Evolutionary conservation across 2,113 vertebrate genomes (phyloP).

Genomic region (Sphyrna mokarran): DNA sequence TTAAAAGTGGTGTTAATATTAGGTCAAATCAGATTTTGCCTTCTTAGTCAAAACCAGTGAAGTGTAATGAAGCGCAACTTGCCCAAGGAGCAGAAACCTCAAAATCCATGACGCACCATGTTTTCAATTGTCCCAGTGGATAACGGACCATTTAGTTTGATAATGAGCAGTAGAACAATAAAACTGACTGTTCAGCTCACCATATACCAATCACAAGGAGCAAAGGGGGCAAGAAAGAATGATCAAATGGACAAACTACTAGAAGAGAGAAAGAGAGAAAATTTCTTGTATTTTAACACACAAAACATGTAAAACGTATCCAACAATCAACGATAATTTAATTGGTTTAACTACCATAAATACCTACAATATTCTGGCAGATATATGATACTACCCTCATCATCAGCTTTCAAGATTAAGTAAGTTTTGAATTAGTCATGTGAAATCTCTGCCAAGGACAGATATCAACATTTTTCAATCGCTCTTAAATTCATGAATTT

Average conservation of each 20-base stretch:
- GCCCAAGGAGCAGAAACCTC: not conserved
- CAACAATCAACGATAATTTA: not conserved
- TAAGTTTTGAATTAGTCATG: not conserved
- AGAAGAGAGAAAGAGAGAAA: not conserved
- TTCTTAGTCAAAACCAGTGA: not conserved
- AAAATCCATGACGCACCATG: not conserved
- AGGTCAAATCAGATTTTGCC: not conserved
- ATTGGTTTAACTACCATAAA: not conserved
- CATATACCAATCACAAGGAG: not conserved
- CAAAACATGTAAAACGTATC: not conserved
- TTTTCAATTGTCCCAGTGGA: not conserved
- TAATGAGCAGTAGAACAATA: not conserved
- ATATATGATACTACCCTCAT: not conserved
- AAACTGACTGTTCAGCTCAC: not conserved
- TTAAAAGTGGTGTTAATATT: not conserved
- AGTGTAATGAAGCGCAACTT: not conserved
- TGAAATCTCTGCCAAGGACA: not conserved
- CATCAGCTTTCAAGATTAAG: not conserved
- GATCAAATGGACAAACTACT: not conserved
- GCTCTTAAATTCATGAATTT: not conserved
- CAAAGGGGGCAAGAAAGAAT: not conserved
- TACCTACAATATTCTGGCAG: not conserved
- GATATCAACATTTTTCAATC: not conserved
- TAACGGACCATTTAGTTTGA: not conserved
- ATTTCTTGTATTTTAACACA: not conserved